phyloP scores from a whole-genome alignment of 2,797 vertebrate genomes.

The Anniella stebbinsi region DNA sequence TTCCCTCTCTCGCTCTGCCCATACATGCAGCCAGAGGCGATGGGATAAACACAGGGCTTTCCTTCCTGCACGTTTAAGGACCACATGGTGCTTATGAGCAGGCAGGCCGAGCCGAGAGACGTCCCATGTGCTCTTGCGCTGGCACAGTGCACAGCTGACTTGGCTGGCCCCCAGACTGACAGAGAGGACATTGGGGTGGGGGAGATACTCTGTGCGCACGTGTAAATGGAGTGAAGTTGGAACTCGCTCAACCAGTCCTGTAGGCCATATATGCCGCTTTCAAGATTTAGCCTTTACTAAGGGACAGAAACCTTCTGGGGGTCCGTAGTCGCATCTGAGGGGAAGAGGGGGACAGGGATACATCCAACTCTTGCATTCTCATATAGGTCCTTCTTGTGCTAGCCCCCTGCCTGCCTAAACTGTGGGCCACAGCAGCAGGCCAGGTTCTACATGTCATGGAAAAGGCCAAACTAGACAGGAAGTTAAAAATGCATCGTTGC shows the following conservation, averaged over 20 bases:
- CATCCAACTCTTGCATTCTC: not conserved
- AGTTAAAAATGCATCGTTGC: not conserved
- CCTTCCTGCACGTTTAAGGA: not conserved
- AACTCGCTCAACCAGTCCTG: not conserved
- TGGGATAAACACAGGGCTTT: not conserved
- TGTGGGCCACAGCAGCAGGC: too few relatives aligned
- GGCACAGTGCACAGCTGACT: not conserved
- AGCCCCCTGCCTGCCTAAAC: not conserved
- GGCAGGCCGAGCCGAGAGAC: not conserved
- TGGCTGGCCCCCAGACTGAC: not conserved
- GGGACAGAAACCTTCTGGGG: too few relatives aligned
- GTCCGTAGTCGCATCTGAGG: not conserved
- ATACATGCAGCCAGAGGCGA: not conserved
- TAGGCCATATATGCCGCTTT: not conserved
- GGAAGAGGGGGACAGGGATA: not conserved
- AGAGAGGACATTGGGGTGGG: not conserved
- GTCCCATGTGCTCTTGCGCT: not conserved
- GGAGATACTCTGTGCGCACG: too few relatives aligned
- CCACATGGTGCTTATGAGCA: not conserved
- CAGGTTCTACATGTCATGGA: not conserved
- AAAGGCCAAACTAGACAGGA: not conserved
- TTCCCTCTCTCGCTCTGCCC: too few relatives aligned
- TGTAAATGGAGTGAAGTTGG: not conserved
- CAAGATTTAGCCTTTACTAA: not conserved
- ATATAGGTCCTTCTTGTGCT: not conserved